Evolutionary conservation across 2,113 vertebrate species (phyloP).

Genomic region (Aptenodytes patagonicus): DNA sequence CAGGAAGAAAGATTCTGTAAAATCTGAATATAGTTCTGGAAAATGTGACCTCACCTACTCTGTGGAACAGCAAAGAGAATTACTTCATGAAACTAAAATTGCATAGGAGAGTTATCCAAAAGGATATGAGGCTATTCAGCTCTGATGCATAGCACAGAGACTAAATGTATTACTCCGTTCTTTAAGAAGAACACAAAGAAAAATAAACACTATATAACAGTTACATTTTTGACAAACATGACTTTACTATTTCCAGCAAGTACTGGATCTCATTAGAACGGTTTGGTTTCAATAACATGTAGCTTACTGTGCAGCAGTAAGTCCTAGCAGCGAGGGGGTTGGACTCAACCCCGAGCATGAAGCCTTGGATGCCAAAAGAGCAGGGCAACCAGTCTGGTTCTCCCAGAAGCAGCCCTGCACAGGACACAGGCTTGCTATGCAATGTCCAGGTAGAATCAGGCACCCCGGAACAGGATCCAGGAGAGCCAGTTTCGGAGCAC

Average conservation of each 20-base stretch:
- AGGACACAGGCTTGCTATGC: not conserved
- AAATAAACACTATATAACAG: not conserved
- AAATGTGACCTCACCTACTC: conserved; percentile 9
- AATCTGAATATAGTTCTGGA: not conserved
- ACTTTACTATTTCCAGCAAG: not conserved
- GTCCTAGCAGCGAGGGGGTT: not conserved
- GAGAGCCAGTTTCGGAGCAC: not conserved
- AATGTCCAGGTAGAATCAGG: not conserved
- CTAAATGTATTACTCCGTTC: not conserved
- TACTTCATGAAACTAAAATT: conserved; percentile 46
- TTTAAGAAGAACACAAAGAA: not conserved
- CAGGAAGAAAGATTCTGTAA: not conserved
- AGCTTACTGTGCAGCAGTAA: not conserved
- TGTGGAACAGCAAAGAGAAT: not conserved
- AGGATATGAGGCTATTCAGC: not conserved
- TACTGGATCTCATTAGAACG: not conserved
- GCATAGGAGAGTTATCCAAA: not conserved
- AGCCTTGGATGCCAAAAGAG: not conserved
- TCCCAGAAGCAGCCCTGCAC: not conserved
- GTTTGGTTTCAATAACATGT: not conserved
- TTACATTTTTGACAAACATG: not conserved
- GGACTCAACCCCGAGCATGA: not conserved
- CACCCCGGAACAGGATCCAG: not conserved
- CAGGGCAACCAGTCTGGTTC: not conserved
- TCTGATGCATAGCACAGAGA: not conserved